These are phyloP conservation scores for Ctenopoma multispine DNA, from an alignment of 2,797 vertebrate species.

Conservation along the genomic window DNA sequence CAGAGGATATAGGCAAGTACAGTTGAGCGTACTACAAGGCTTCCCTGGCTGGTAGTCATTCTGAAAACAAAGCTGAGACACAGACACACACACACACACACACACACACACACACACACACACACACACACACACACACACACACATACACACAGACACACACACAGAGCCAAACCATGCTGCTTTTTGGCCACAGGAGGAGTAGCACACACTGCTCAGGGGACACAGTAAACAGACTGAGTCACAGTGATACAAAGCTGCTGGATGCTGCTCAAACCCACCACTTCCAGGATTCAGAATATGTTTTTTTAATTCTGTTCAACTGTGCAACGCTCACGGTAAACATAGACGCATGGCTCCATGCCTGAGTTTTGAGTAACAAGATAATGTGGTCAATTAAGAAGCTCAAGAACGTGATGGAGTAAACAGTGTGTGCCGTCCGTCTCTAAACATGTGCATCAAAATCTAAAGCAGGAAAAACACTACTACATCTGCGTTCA, in stretches of 20 bases:
- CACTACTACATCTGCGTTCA: constrained; percentile 20
- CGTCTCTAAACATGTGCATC: too few relatives aligned
- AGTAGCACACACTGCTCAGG: constrained; percentile 8
- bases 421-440: not conserved
- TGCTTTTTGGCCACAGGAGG: constrained; percentile 22
- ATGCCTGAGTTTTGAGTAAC: not conserved
- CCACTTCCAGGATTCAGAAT: constrained; percentile 20
- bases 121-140: too few relatives aligned
- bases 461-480: constrained; percentile 6
- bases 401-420: constrained; percentile 3
- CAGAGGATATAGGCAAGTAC: not conserved
- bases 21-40: not conserved
- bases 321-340: too few relatives aligned
- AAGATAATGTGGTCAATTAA: constrained; percentile 5
- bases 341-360: not conserved
- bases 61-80: too few relatives aligned
- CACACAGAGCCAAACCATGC: constrained; percentile 11
- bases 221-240: constrained; percentile 40
- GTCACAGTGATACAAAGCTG: constrained; percentile 30
- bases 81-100: too few relatives aligned
- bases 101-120: too few relatives aligned
- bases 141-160: too few relatives aligned
- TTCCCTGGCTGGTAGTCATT: constrained; percentile 14
- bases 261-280: constrained; percentile 29
- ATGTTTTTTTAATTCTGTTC: constrained; percentile 13